Evolutionary conservation across 2,797 vertebrate genomes (phyloP).

Genomic region (Phoxinus dragarum): DNA sequence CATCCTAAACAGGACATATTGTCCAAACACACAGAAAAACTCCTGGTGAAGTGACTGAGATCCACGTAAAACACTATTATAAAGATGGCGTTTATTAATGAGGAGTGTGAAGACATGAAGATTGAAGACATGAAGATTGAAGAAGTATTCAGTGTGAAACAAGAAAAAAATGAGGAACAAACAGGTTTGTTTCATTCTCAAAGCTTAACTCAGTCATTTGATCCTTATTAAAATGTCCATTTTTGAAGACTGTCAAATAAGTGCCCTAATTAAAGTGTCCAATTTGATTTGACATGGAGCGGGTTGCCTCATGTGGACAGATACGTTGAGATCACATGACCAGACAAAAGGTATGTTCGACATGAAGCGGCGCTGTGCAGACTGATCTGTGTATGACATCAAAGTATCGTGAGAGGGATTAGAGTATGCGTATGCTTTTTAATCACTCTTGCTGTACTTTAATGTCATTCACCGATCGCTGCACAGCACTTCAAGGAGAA

Average conservation of each 20-base stretch:
- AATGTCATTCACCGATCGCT: not conserved
- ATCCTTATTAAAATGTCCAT: not conserved
- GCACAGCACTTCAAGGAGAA: not conserved
- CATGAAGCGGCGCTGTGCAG: too few species aligned
- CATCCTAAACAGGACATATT: not conserved
- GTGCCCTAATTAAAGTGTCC: too few species aligned
- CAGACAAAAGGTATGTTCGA: not conserved
- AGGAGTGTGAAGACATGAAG: not conserved
- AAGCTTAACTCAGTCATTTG: not conserved
- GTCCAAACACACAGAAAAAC: not conserved
- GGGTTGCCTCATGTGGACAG: too few species aligned
- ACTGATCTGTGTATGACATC: not conserved
- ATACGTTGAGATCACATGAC: too few species aligned
- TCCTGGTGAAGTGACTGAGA: not conserved
- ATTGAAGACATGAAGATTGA: not conserved
- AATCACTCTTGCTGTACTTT: not conserved
- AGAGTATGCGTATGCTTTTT: not conserved
- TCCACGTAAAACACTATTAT: not conserved
- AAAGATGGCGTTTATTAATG: not conserved
- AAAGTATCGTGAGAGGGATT: not conserved
- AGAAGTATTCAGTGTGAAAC: not conserved
- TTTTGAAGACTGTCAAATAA: too few species aligned
- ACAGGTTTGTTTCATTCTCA: not conserved
- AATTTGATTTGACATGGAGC: too few species aligned
- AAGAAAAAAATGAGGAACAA: not conserved